Base-by-base conservation (phyloP, 2,888 invertebrate genomes). In the Machimus atricapillus region DNA sequence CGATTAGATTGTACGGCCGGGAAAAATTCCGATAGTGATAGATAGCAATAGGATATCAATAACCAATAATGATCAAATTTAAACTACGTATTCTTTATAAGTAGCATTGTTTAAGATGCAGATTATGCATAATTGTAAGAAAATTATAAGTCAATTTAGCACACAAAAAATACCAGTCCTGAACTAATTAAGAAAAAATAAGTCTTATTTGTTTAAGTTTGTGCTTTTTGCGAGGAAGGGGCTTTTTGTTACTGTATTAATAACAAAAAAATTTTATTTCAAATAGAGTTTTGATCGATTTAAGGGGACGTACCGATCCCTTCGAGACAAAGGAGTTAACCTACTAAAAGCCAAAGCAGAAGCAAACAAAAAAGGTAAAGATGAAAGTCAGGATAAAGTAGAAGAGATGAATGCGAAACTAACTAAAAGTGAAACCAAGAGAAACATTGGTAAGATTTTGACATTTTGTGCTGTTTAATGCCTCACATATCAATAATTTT, bases 291-390 rank as follows among this genome's bases (percentile, higher is more conserved):
- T 92, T 88, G 91, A 91, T 90, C 91, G 92, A 40, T 91, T 92
- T 85, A 92, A 91, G 87, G 91, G 91, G 89, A 92, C 92, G 1
- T 92, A 92, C 89, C 91, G 92, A 87, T 92, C 92, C 86, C 89
- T 92, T 1, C 91, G 90, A 89, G 92, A 92, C 66, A 91, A 91
- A 89, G 91, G 93, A 87, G 90, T 91, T 31, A 90, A 90, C 79
- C 89, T 92, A 76, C 90, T 92, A 88, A 92, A 91, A 88, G 91
- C 91, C 5, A 90, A 92, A 23, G 90, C 91, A 19, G 89, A 89
- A n/a, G 86, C 88, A 23, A 86, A 66, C 27, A 46, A 40, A 14
- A 86, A 88, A 86, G 1, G 12, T 85, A 78, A 89, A 14, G 81
- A 85, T 31, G 85, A 56, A 23, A 89, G 43, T 40, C 88, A 43